phyloP scores from a whole-genome alignment of 2,797 vertebrate genomes.

The Sebastes taczanowskii region DNA sequence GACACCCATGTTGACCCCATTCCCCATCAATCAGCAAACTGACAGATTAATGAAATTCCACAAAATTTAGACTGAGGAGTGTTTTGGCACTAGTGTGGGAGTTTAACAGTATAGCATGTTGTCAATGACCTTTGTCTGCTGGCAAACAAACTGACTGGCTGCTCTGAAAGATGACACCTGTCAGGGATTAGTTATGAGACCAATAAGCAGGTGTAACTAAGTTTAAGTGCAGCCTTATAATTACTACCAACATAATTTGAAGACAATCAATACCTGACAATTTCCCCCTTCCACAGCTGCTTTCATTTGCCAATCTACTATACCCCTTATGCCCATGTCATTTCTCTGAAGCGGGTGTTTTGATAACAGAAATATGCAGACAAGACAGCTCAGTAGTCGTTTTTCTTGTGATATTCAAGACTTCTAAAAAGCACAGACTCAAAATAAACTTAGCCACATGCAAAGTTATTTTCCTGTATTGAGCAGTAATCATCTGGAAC shows the following conservation, averaged over 20 bases:
- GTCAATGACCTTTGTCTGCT: slow-evolving; percentile 44
- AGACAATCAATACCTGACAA: not conserved
- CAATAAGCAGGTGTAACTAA: slow-evolving; percentile 36
- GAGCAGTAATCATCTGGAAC: not conserved
- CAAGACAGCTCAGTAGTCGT: not conserved
- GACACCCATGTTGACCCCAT: not conserved
- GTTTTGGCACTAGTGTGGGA: not conserved
- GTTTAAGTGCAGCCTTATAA: not conserved
- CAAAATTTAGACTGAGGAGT: not conserved
- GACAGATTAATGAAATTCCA: not conserved
- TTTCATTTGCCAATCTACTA: not conserved
- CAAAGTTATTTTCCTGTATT: not conserved
- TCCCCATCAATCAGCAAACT: not conserved
- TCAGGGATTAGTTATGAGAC: slow-evolving; percentile 36
- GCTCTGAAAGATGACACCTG: slow-evolving; percentile 52
- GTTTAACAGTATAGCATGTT: slow-evolving; percentile 12
- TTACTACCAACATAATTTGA: not conserved
- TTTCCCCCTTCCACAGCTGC: not conserved
- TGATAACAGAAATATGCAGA: not conserved
- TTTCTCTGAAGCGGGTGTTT: not conserved
- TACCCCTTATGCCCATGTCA: not conserved
- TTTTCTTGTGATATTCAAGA: not conserved
- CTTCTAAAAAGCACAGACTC: not conserved
- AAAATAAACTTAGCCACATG: not conserved
- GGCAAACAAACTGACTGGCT: slow-evolving; percentile 22